phyloP scores from a whole-genome alignment of 2,113 vertebrate species.

The Patagioenas fasciata region DNA sequence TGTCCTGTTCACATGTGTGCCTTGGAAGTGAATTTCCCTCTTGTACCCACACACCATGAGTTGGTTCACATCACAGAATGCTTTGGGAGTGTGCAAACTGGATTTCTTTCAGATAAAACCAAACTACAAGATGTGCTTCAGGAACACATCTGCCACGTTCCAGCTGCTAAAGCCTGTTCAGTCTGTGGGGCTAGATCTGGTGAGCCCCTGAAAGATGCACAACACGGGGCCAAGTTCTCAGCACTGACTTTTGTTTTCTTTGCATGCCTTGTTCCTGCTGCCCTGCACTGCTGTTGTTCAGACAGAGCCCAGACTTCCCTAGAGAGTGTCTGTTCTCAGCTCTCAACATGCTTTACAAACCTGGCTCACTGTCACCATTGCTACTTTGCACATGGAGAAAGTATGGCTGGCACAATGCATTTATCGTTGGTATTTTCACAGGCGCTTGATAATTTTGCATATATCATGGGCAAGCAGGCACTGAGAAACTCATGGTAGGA shows the following conservation, averaged over 20 bases:
- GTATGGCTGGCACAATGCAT: background rate
- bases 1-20: background rate
- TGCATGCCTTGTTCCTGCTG: background rate
- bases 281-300: background rate
- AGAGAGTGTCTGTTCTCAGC: background rate
- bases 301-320: background rate
- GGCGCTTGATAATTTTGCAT: background rate
- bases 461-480: background rate
- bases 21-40: background rate
- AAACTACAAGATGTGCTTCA: background rate
- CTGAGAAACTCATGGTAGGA: background rate
- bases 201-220: background rate
- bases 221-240: background rate
- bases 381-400: background rate
- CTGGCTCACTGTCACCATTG: background rate
- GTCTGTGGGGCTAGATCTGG: background rate
- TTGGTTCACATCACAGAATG: background rate
- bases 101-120: background rate
- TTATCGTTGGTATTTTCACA: background rate
- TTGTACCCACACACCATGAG: fast-evolving
- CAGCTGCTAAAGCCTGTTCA: background rate
- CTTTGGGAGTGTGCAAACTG: background rate
- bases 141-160: background rate
- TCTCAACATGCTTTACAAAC: background rate
- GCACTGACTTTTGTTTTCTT: background rate